Evolutionary conservation across 2,797 vertebrate genomes (phyloP), one percentile per base, ranked within the genome.

Genomic region (Eremophila alpestris): DNA sequence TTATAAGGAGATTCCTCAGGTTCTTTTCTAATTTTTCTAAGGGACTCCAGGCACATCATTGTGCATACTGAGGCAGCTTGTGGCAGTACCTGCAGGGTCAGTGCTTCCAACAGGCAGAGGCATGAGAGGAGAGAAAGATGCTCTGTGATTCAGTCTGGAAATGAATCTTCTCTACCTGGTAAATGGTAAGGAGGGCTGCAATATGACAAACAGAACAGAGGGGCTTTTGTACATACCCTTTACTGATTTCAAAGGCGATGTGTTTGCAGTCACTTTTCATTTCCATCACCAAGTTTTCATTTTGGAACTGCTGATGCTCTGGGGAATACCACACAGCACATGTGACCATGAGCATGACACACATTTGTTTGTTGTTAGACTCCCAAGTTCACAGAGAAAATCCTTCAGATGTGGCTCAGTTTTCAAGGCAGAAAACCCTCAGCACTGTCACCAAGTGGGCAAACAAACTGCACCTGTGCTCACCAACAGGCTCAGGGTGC

Each of bases 321-420:
- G 46, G 75, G 63, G 46, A 65, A 76, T n/a, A 55, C 15, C 49
- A 24, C 45, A 58, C 9, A 45, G 46, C 27, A 48, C 21, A 51
- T 1, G 0, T 20, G 34, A 45, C 30, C 23, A 3, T 9, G 30
- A 55, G 30, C 36, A 36, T 32, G n/a, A 29, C 68, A 65, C 3
- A 9, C 0, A 3, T 36, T 30, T 60, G 16, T 30, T 78, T 71
- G 22, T 29, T 16, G 7, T 75, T 64, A 59, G 38, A 63, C 11
- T 70, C 3, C 16, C 41, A 52, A 64, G 16, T 20, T 40, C 23
- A 45, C 22, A 13, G 19, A 54, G 48, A 90, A 93, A 69, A 69
- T 5, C 51, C 22, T 76, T 26, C 30, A 54, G 46, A 65, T 0
- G 0, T 14, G 36, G 43, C 43, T 49, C 54, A 32, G 30, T 58